These are phyloP conservation scores for Chauna torquata DNA, from an alignment of 2,113 vertebrate genomes.

Conservation along the genomic window DNA sequence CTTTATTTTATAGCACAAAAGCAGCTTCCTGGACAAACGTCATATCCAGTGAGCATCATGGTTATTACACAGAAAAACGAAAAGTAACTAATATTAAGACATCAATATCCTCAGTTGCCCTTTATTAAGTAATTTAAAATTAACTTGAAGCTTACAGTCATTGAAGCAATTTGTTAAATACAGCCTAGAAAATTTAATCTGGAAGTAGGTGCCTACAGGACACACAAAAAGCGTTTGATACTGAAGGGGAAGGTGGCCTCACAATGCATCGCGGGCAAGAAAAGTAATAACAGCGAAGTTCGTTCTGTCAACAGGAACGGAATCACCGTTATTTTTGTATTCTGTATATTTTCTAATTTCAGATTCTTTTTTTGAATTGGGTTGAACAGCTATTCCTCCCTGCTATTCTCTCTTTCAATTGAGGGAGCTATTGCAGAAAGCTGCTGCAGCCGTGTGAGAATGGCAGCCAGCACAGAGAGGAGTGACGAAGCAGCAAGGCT, in stretches of 20 bases:
- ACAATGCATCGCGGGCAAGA: neutral
- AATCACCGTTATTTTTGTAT: neutral
- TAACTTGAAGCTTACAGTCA: neutral
- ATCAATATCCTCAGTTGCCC: neutral
- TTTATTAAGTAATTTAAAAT: conserved; percentile 10
- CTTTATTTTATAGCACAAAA: conserved; percentile 62
- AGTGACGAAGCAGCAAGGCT: conserved; percentile 59
- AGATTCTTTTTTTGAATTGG: neutral
- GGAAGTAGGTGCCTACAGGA: neutral
- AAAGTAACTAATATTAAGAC: conserved; percentile 17
- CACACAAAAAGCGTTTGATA: neutral
- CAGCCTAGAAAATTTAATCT: neutral
- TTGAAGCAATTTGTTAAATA: neutral
- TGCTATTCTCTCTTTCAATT: conserved; percentile 10
- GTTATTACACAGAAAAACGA: conserved; percentile 37
- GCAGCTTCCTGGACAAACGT: conserved; percentile 51
- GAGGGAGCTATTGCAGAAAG: conserved; percentile 36
- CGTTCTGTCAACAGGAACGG: neutral
- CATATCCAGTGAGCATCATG: neutral
- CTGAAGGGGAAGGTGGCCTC: neutral
- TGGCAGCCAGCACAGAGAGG: conserved; percentile 40
- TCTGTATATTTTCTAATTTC: neutral
- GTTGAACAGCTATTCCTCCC: neutral
- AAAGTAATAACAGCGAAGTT: neutral
- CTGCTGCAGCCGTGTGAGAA: neutral